Evolutionary conservation across 2,113 vertebrate genomes (phyloP).

Genomic region (Oryzias melastigma): DNA sequence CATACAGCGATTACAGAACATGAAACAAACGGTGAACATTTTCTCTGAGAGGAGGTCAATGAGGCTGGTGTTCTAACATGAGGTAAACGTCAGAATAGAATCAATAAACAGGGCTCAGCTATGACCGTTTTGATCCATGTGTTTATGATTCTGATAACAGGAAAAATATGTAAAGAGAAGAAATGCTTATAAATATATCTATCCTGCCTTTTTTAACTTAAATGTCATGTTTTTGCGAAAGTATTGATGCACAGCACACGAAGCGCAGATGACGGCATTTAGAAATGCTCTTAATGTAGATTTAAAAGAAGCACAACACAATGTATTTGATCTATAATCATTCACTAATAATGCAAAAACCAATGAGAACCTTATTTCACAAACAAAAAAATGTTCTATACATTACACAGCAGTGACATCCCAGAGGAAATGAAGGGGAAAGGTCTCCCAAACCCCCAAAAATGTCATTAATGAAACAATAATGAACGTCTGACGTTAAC

Average conservation of each 20-base stretch:
- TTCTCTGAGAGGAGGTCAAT: too few relatives aligned
- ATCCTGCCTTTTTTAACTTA: neutral
- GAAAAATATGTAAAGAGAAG: neutral
- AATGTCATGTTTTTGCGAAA: constrained; percentile 4
- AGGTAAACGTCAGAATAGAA: neutral
- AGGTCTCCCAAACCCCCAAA: neutral
- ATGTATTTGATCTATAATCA: too few relatives aligned
- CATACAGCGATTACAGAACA: too few relatives aligned
- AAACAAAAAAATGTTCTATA: neutral
- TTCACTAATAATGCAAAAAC: neutral
- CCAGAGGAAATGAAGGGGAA: neutral
- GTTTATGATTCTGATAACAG: neutral
- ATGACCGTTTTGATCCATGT: neutral
- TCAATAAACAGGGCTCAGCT: neutral
- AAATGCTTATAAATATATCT: neutral
- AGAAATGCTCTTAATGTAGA: too few relatives aligned
- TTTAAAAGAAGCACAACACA: too few relatives aligned
- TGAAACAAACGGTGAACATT: too few relatives aligned
- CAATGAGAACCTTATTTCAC: neutral
- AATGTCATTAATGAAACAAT: neutral
- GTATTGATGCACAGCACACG: neutral
- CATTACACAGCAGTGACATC: neutral
- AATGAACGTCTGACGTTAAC: neutral
- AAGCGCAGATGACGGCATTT: too few relatives aligned
- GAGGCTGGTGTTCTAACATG: too few relatives aligned